Base-by-base conservation (phyloP, 23 tunicate species). In the Ciona savignyi region DNA sequence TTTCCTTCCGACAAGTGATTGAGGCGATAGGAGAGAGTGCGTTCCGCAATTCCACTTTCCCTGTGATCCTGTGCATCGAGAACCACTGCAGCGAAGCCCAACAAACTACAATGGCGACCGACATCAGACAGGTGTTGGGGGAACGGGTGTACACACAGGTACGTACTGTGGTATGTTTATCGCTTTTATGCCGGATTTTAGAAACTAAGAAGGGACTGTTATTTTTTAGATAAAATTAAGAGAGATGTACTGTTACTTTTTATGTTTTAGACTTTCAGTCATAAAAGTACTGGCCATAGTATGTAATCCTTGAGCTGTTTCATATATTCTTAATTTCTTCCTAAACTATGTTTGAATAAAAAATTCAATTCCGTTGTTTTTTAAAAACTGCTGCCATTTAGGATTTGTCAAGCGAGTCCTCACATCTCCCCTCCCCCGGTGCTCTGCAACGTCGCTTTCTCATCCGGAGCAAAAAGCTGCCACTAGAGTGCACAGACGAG, bases 81-180 rank as follows among this genome's bases (percentile, higher is more conserved):
- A 92, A 92, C 75, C 98, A 92, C 87, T 92, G 98, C 75, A 71
- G 80, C 31, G 68, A 74, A 1, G 75, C 67, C 21, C 98, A 92
- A 68, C 98, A 92, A 72, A 21, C 60, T 25, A 60, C n/a, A 3
- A 79, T 90, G 90, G 86, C 90, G 0, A 22, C 28, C 4, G 67
- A 60, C 32, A 51, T 88, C n/a, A 72, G 27, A 27, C 31, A 70
- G 0, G 29, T 81, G 9, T 71, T 93, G 33, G 94, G 85, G 0
- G 95, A 93, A 49, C 51, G 70, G 34, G 51, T 93, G 20, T 87
- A 78, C 29, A 70, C 76, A 1, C 74, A 65, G 70, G 86, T 78
- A 73, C n/a, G 32, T n/a, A n/a, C n/a, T n/a, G n/a, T n/a, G n/a
- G n/a, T n/a, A n/a, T n/a, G n/a, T n/a, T n/a, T n/a, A n/a, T n/a